These are phyloP conservation scores for Notodonta ziczac DNA, from an alignment of 2,888 invertebrate genomes.

Conservation along the genomic window DNA sequence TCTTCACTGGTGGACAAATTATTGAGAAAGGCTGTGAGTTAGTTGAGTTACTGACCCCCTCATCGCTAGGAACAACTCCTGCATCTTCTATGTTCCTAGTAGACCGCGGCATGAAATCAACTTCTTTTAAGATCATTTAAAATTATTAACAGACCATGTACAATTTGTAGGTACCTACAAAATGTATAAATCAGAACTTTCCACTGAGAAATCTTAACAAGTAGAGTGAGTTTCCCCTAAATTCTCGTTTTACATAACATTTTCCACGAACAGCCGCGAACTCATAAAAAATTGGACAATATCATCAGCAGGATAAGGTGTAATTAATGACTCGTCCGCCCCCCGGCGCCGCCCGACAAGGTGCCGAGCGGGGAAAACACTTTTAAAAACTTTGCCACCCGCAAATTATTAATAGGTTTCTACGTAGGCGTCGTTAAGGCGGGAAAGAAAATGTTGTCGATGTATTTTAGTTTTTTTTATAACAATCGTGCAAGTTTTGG, in stretches of 20 bases:
- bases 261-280: conserved; percentile 44
- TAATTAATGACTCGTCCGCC: conserved; percentile 63
- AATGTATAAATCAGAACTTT: not conserved
- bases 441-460: conserved; percentile 1
- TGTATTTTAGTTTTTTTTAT: not conserved
- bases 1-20: no score
- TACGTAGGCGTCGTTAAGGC: conserved; percentile 55
- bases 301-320: conserved; percentile 66
- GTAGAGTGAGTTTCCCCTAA: conserved; percentile 15
- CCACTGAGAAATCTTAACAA: conserved; percentile 21
- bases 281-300: conserved; percentile 71
- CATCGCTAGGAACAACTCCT: no score
- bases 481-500: no score
- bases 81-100: no score
- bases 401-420: conserved; percentile 81
- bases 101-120: no score
- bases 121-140: not conserved
- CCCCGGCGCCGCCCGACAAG: conserved; percentile 46
- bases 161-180: not conserved
- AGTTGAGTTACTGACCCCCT: no score
- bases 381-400: conserved; percentile 78
- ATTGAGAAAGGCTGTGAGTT: no score
- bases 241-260: conserved; percentile 39
- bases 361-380: conserved; percentile 67
- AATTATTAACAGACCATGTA: not conserved